These are phyloP conservation scores for Steinernema khuongi DNA, from an alignment of 1,140 invertebrate genomes.

Conservation along the genomic window DNA sequence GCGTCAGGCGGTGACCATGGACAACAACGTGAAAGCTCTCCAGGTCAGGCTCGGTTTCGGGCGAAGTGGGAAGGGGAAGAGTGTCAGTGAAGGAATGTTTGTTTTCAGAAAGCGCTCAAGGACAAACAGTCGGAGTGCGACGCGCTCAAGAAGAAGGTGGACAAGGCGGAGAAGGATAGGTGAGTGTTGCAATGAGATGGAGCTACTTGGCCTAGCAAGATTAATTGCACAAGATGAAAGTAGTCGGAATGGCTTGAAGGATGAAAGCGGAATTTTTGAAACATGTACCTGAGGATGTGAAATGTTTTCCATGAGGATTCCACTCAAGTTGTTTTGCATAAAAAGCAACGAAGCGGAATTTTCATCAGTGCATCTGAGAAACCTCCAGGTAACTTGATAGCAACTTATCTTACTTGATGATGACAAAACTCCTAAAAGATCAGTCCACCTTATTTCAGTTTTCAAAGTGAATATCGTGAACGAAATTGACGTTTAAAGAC, in stretches of 20 bases:
- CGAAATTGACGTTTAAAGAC: no score
- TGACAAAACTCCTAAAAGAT: no score
- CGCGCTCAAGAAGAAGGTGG: slow-evolving; percentile 33
- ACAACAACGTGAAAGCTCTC: slow-evolving; percentile 3
- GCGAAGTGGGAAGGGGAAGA: background rate
- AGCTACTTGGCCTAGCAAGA: background rate
- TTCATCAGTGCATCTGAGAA: no score
- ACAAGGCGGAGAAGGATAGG: slow-evolving; percentile 33
- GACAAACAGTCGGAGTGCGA: slow-evolving; percentile 32
- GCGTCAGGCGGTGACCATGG: background rate
- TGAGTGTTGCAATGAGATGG: slow-evolving; percentile 20
- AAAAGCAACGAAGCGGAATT: no score
- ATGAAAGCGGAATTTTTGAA: no score
- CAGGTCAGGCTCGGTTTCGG: slow-evolving; percentile 6
- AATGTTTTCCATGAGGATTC: no score
- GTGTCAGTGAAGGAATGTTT: background rate
- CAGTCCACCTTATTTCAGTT: no score
- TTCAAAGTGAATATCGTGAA: no score
- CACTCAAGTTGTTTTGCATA: no score
- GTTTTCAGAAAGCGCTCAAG: slow-evolving; percentile 35
- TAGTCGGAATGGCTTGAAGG: slow-evolving; percentile 15
- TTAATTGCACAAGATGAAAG: background rate
- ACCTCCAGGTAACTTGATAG: no score
- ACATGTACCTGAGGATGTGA: no score
- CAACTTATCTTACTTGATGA: no score